Evolutionary conservation across 2,797 vertebrate species (phyloP).

Genomic region (Percopsis omiscomaycus): DNA sequence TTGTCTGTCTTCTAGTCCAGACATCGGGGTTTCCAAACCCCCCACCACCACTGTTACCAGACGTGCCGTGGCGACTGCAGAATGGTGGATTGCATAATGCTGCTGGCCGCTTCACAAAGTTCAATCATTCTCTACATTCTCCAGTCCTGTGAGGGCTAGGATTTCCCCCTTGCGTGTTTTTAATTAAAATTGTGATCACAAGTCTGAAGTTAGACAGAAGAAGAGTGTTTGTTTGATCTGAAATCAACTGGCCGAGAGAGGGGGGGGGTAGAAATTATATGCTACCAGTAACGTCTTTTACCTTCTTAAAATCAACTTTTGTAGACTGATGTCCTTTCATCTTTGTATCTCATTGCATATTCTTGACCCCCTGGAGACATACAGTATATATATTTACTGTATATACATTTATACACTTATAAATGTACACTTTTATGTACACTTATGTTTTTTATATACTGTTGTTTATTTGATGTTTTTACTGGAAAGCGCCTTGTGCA

Average conservation of each 20-base stretch:
- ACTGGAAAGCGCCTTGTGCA: no score
- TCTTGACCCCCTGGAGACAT: no score
- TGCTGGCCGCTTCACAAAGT: slow-evolving; percentile 75
- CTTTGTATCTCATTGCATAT: no score
- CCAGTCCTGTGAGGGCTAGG: slow-evolving; percentile 71
- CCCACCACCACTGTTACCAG: slow-evolving; percentile 62
- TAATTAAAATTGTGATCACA: slow-evolving; percentile 75
- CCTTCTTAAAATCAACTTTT: no score
- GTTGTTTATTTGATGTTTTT: no score
- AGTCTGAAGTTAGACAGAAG: slow-evolving; percentile 56
- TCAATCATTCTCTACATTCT: slow-evolving; percentile 78
- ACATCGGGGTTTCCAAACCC: slow-evolving; percentile 66
- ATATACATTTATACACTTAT: no score
- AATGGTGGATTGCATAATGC: slow-evolving; percentile 78
- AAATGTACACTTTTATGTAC: no score
- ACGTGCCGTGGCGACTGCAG: slow-evolving; percentile 69
- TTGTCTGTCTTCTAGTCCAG: slow-evolving; percentile 66
- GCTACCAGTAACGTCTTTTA: no score
- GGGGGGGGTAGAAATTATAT: background rate
- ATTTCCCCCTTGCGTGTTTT: slow-evolving; percentile 78
- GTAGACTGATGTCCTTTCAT: no score
- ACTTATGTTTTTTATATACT: no score
- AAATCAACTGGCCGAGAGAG: slow-evolving; percentile 23
- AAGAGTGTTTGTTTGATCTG: slow-evolving; percentile 36
- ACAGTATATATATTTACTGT: no score